Conservation (phyloP, 2,888 invertebrate species). For the Microchrysa polita region DNA sequence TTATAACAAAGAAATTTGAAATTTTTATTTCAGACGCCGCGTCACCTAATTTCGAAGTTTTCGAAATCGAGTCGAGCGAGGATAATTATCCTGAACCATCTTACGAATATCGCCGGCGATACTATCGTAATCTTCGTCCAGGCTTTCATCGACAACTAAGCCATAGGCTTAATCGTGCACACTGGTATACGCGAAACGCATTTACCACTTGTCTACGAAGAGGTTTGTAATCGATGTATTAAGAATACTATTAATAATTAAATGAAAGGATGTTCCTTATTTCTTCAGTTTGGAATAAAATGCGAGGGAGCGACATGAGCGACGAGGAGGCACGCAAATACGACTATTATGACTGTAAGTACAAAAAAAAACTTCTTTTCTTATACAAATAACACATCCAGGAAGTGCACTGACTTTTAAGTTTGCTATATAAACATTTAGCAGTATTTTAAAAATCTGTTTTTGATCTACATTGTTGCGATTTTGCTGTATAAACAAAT, state of each 20-base stretch:
- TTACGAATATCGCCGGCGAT: conserved; percentile 9
- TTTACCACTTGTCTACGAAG: conserved; percentile 9
- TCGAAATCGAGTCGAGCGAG: conserved; percentile 35
- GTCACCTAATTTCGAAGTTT: conserved; percentile 13
- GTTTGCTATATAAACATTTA: too few species aligned
- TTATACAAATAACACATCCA: too few species aligned
- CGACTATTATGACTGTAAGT: conserved; percentile 48
- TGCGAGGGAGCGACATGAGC: conserved; percentile 43
- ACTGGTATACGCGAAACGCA: conserved; percentile 24
- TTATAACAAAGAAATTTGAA: too few species aligned
- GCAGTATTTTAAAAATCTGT: too few species aligned
- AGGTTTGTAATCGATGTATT: conserved; percentile 22
- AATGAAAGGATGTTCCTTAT: conserved; percentile 29
- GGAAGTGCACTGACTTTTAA: too few species aligned
- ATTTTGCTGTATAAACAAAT: too few species aligned
- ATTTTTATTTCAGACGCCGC: conserved; percentile 18
- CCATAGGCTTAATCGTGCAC: conserved; percentile 9
- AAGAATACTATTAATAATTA: conserved; percentile 20
- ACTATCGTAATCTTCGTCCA: conserved; percentile 26
- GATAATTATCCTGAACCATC: conserved; percentile 9
- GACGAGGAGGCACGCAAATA: conserved; percentile 42
- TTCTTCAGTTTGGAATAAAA: conserved; percentile 45
- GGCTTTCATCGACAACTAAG: conserved; percentile 20
- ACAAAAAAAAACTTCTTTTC: too few species aligned
- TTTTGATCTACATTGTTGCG: too few species aligned